Evolutionary conservation across 2,888 invertebrate species (phyloP).

Genomic region (Chalcosyrphus nemorum): DNA sequence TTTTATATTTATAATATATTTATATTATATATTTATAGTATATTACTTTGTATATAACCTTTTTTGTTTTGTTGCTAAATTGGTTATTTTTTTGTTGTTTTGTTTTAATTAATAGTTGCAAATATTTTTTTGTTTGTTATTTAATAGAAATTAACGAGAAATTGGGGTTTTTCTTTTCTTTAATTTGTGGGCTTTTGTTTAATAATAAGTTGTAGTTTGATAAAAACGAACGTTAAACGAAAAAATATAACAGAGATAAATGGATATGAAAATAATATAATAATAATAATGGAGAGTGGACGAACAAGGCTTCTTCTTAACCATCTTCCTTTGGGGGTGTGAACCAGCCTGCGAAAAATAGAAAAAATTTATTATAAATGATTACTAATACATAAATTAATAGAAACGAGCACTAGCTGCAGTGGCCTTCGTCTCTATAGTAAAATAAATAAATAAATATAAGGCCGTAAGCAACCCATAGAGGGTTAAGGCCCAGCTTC

Average conservation of each 20-base stretch:
- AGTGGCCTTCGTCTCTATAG: too few species aligned
- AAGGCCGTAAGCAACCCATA: too few species aligned
- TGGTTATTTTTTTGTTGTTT: conserved; percentile 35
- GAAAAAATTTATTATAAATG: conserved; percentile 50
- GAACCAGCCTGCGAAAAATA: conserved; percentile 90
- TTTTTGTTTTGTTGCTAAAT: conserved; percentile 39
- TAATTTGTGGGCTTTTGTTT: conserved; percentile 39
- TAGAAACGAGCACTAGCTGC: too few species aligned
- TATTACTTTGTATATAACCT: conserved; percentile 56
- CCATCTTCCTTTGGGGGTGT: conserved; percentile 96
- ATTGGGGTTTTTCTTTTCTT: conserved; percentile 31
- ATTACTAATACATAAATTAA: too few species aligned
- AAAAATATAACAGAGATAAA: conserved; percentile 66
- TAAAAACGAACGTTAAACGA: conserved; percentile 68
- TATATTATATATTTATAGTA: conserved; percentile 49
- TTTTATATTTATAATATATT: conserved; percentile 66
- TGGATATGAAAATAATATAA: conserved; percentile 61
- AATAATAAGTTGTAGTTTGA: conserved; percentile 60
- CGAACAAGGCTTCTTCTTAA: conserved; percentile 83
- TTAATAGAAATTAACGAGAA: conserved; percentile 52
- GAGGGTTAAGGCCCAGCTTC: too few species aligned
- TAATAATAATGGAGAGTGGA: conserved; percentile 55
- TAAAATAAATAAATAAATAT: too few species aligned
- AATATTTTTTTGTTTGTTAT: conserved; percentile 49
- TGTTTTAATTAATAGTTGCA: conserved; percentile 54